Percentiles rank a stretch among this genome's conserved stretches.
These are phyloP conservation scores for Nothoprocta perdicaria DNA, from an alignment of 2,113 vertebrate species.

Conservation along the genomic window DNA sequence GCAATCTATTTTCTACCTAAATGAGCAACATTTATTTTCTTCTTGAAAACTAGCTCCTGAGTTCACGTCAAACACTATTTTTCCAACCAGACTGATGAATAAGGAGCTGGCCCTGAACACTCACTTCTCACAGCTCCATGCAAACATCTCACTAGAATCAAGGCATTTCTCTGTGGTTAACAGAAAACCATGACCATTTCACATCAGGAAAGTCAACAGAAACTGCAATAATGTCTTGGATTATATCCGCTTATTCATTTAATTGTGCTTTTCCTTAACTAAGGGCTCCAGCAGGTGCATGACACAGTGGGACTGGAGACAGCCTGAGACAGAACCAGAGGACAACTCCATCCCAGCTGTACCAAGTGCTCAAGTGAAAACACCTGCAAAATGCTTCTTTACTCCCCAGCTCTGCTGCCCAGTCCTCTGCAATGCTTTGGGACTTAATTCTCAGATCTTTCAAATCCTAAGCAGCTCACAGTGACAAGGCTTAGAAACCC, in stretches of 20 bases:
- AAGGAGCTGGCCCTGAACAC: neutral
- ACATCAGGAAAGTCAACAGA: neutral
- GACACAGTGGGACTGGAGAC: neutral
- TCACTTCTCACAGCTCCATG: neutral
- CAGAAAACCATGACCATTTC: neutral
- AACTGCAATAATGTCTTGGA: neutral
- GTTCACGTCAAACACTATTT: neutral
- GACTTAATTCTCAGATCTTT: neutral
- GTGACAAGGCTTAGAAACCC: neutral
- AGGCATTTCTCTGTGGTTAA: neutral
- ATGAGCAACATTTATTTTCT: neutral
- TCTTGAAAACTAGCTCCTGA: neutral
- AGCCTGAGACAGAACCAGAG: neutral
- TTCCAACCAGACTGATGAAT: neutral
- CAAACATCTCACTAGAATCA: rapidly evolving
- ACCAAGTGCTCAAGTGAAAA: neutral
- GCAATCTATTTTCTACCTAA: neutral
- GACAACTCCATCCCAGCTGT: neutral
- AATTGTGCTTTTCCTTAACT: neutral
- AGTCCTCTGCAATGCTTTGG: neutral
- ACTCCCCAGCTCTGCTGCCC: neutral
- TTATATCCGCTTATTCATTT: neutral
- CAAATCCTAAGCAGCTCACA: neutral
- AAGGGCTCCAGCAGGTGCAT: neutral
- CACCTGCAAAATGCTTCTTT: neutral